These are phyloP conservation scores for Synchiropus splendidus DNA, from an alignment of 2,113 vertebrate genomes.

Conservation along the genomic window DNA sequence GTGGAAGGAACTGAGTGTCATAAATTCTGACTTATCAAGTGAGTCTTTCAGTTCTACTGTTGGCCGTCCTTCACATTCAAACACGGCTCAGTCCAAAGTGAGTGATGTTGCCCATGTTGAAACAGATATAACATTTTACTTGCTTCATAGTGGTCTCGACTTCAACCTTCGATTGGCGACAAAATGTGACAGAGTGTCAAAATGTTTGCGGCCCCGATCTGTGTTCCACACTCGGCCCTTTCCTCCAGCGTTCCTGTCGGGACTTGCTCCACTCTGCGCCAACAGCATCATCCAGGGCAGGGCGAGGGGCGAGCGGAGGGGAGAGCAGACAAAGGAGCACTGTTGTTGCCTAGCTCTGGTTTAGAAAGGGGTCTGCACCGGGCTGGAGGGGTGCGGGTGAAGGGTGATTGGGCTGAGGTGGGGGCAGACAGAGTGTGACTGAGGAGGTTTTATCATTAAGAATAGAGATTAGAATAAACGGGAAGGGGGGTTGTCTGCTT, in stretches of 20 bases:
- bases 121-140: too few species aligned
- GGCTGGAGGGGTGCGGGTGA: conserved; percentile 30
- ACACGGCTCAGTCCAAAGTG: too few species aligned
- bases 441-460: conserved; percentile 50
- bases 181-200: too few species aligned
- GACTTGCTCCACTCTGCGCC: conserved; percentile 74
- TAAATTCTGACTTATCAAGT: too few species aligned
- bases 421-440: conserved; percentile 28
- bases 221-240: conserved; percentile 12
- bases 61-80: too few species aligned
- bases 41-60: too few species aligned
- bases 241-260: conserved; percentile 67
- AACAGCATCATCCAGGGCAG: conserved; percentile 44
- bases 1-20: too few species aligned
- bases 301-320: conserved; percentile 36
- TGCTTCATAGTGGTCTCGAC: too few species aligned
- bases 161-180: too few species aligned
- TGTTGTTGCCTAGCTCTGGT: conserved; percentile 63
- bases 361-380: conserved; percentile 46
- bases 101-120: too few species aligned
- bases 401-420: conserved; percentile 6
- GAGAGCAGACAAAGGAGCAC: conserved; percentile 80
- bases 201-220: conserved; percentile 2
- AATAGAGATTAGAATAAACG: conserved; percentile 64
- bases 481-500: conserved; percentile 35